Base-by-base conservation (phyloP, 2,113 vertebrate species). In the Syngnathus scovelli region DNA sequence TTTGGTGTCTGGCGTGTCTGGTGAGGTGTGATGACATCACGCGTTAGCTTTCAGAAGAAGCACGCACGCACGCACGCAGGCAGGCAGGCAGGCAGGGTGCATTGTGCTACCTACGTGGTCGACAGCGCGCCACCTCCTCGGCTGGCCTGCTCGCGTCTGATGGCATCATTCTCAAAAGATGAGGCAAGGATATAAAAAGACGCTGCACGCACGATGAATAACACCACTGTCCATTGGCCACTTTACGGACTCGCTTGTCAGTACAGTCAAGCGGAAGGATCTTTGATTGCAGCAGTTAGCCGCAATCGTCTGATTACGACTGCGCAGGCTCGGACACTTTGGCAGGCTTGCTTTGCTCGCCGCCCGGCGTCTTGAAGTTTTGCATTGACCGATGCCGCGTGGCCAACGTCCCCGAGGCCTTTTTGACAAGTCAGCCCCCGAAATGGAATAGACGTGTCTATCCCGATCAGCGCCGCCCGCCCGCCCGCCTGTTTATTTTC, bases 101-200 rank as follows among this genome's bases (percentile, higher is more conserved):
- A 23, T 44, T 44, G 39, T 21, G 21, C 21, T 7, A 43, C 21
- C 27, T 33, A 33, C 27, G 27, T 33, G 27, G 4, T 62, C 21
- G 71, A 71, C 64, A 51, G 66, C 70, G 66, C 61, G 70, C 76
- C 51, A 38, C 48, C 33, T 74, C 72, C 67, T 67, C 68, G 49
- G 60, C 59, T 61, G 71, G 70, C 77, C 66, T 49, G 76, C 76
- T 69, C 75, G 77, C 75, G 78, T 86, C 75, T 78, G 68, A 78
- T 83, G 71, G 75, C 64, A 83, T 87, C 85, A 82, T 65, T 69
- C 75, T 86, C 80, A 80, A 65, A 78, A 72, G 72, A 69, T 61
- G 65, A 76, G 49, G 70, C 71, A 5, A 61, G 64, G 73, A 79
- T 77, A 64, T 44, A 5, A 61, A 72, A 61, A 61, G 54, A 61